Conservation (phyloP, 1,140 invertebrate genomes). For the Protaetia brevitarsis region DNA sequence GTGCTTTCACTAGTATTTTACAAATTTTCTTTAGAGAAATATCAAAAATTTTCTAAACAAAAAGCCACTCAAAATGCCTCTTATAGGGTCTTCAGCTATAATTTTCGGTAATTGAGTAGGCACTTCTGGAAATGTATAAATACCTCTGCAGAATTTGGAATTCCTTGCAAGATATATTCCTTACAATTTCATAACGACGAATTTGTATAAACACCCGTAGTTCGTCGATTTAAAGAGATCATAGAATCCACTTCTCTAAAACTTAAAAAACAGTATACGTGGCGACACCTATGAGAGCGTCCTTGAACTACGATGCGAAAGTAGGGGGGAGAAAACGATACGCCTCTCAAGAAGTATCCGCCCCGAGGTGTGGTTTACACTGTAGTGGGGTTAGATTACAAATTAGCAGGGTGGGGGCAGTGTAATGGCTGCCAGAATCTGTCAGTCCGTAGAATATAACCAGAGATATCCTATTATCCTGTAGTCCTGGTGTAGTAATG, state of each 20-base stretch:
- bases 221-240: background rate
- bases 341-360: background rate
- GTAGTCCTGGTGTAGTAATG: constrained; percentile 45
- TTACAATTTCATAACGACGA: background rate
- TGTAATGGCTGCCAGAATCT: constrained; percentile 46
- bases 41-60: too few species aligned
- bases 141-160: too few species aligned
- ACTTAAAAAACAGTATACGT: background rate
- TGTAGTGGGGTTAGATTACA: constrained; percentile 27
- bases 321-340: background rate
- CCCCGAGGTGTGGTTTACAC: constrained; percentile 21
- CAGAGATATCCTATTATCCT: constrained; percentile 49
- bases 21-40: too few species aligned
- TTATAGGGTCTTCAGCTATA: too few species aligned
- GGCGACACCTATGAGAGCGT: background rate
- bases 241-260: background rate
- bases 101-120: too few species aligned
- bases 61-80: too few species aligned
- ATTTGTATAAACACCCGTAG: background rate
- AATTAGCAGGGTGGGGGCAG: constrained; percentile 41
- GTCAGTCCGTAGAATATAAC: constrained; percentile 47
- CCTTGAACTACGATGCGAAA: background rate
- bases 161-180: too few species aligned
- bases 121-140: too few species aligned
- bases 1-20: too few species aligned